A percentile compares a stretch with the other conserved stretches of the same genome.
phyloP scores from a whole-genome alignment of 2,888 invertebrate species.

The Neoitamus cyanurus region DNA sequence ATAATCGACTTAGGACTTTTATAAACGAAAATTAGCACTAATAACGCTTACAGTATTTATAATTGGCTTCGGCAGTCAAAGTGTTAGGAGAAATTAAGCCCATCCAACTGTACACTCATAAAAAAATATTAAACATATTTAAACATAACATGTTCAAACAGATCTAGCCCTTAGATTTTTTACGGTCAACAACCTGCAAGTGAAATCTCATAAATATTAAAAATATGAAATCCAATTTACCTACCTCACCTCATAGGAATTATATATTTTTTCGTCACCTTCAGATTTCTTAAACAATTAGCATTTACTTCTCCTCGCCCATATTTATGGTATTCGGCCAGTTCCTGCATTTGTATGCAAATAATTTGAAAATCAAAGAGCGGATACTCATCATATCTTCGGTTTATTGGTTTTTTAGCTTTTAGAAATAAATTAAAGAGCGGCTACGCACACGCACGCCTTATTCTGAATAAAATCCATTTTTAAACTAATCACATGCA shows the following conservation, averaged over 20 bases:
- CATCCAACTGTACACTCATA: no score
- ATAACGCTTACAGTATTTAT: no score
- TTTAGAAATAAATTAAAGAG: neutral
- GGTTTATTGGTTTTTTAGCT: neutral
- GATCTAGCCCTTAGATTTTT: no score
- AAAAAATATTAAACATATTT: no score
- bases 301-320: neutral
- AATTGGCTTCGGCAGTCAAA: no score
- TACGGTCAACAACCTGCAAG: no score
- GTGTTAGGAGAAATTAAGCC: no score
- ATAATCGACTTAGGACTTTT: no score
- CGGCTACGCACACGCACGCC: neutral
- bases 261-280: neutral
- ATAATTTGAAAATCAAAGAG: neutral
- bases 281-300: neutral
- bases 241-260: neutral
- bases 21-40: no score
- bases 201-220: no score
- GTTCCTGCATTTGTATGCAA: slow-evolving; percentile 28
- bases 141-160: no score
- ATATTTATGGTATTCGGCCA: neutral
- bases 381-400: neutral
- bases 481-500: neutral
- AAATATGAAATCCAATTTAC: no score
- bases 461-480: neutral